Evolutionary conservation across 2,888 invertebrate genomes (phyloP).

Genomic region (Pocota personata): DNA sequence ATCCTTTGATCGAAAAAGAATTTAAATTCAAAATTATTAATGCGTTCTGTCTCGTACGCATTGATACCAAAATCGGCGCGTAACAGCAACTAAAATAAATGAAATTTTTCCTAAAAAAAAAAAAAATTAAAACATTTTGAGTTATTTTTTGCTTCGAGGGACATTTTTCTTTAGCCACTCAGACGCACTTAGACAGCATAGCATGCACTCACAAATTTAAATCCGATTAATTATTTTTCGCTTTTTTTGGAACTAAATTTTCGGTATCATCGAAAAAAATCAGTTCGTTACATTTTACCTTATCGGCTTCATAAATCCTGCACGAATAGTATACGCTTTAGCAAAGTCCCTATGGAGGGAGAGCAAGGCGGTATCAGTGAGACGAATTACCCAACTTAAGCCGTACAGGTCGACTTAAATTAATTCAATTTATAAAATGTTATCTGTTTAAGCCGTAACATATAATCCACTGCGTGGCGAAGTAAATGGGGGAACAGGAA

Average conservation of each 20-base stretch:
- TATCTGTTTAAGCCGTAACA: conserved; percentile 51
- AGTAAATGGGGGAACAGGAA: background rate
- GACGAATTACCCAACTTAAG: conserved; percentile 65
- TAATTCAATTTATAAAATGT: conserved; percentile 65
- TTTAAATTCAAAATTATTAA: conserved; percentile 42
- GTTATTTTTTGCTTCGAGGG: conserved; percentile 16
- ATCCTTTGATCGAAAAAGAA: background rate
- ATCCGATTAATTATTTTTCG: conserved; percentile 56
- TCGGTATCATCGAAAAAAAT: conserved; percentile 40
- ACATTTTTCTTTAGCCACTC: conserved; percentile 60
- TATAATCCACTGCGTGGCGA: conserved; percentile 26
- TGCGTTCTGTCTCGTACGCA: conserved; percentile 10
- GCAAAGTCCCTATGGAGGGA: background rate
- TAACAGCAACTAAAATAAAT: background rate
- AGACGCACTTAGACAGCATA: conserved; percentile 47
- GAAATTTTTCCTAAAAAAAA: background rate
- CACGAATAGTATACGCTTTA: conserved; percentile 18
- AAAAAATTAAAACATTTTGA: too few relatives aligned
- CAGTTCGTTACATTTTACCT: conserved; percentile 70
- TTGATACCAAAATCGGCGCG: conserved; percentile 6
- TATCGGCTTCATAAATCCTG: conserved; percentile 69
- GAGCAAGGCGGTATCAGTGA: conserved; percentile 35
- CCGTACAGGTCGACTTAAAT: conserved; percentile 66
- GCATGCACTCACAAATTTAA: conserved; percentile 51
- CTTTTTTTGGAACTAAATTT: conserved; percentile 10